Evolutionary conservation across 2,113 vertebrate genomes (phyloP), one percentile per base, ranked within the genome.

Genomic region (Amazona vittata): DNA sequence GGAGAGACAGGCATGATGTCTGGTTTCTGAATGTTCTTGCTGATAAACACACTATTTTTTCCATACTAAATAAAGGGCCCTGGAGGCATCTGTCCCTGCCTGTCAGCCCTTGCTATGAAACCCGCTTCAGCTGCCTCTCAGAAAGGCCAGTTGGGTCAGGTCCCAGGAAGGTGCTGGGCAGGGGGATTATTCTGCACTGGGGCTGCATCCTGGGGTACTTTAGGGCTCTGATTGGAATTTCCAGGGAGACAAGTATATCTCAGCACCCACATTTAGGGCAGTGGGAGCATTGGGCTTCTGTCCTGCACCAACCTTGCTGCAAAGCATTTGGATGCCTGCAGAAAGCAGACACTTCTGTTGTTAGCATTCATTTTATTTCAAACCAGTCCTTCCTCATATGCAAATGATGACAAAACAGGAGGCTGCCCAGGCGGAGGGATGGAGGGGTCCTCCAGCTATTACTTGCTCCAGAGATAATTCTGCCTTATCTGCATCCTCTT

Each of bases 401-500:
- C 69, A 85, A 82, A 53, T 10, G 59, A 68, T 71, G 80, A 35
- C 89, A 89, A 11, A 76, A 15, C 39, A 37, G 82, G 85, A 96
- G 84, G 64, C 73, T 2, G 15, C 12, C 90, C 90, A 85, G 57
- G 86, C 67, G 92, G 79, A 92, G 68, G 73, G 49, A n/a, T 95
- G 93, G 79, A 92, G 73, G 76, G 49, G 35, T 94, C 70, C 83
- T 94, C 74, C 95, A 87, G 89, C 89, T 96, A 79, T 89, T 90
- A 64, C 92, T 77, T 92, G 89, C 78, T 91, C 77, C 41, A 24
- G 74, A 94, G 92, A 91, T 94, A 96, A 95, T 96, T 93, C 91
- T 86, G 83, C 86, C 93, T 96, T 96, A 96, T 97, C 96, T 89
- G 81, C 92, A 97, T 89, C 90, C 83, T 94, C 92, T 77, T 92